Conservation (phyloP, 2,888 invertebrate species). For the Linnaemya vulpina region DNA sequence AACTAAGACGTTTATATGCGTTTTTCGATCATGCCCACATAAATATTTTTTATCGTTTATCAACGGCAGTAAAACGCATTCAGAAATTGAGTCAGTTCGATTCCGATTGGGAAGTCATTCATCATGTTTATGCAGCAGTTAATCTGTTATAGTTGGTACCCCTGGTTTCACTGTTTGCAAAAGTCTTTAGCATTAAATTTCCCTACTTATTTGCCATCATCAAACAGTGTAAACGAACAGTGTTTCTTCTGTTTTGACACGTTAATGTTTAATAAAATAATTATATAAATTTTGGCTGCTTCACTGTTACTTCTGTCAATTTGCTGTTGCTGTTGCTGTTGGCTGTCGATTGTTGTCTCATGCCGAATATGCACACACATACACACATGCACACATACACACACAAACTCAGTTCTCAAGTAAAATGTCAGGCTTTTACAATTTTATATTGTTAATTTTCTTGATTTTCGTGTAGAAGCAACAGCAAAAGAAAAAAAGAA, state of each 20-base stretch:
- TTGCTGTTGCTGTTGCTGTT: not conserved
- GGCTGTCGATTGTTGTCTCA: not conserved
- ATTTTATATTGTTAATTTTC: not conserved
- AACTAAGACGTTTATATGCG: no score
- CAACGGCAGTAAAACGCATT: no score
- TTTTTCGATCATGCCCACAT: no score
- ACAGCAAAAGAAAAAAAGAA: conserved; percentile 11
- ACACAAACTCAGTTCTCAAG: conserved; percentile 8
- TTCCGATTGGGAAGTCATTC: not conserved
- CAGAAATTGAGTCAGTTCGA: no score
- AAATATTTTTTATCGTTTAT: no score
- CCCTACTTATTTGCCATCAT: no score
- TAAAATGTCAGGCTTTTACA: conserved; percentile 2
- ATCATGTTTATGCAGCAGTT: not conserved
- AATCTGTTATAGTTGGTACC: not conserved
- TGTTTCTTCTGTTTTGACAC: conserved; percentile 4
- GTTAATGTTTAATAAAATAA: conserved; percentile 38
- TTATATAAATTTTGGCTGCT: conserved; percentile 38
- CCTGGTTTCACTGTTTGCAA: not conserved
- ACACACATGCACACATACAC: not conserved
- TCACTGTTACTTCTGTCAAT: not conserved
- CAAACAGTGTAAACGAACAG: conserved; percentile 16
- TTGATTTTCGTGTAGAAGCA: not conserved
- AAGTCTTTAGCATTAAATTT: not conserved
- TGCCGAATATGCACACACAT: not conserved